phyloP scores from a whole-genome alignment of 2,888 invertebrate genomes.

The Pyrrhia umbra region DNA sequence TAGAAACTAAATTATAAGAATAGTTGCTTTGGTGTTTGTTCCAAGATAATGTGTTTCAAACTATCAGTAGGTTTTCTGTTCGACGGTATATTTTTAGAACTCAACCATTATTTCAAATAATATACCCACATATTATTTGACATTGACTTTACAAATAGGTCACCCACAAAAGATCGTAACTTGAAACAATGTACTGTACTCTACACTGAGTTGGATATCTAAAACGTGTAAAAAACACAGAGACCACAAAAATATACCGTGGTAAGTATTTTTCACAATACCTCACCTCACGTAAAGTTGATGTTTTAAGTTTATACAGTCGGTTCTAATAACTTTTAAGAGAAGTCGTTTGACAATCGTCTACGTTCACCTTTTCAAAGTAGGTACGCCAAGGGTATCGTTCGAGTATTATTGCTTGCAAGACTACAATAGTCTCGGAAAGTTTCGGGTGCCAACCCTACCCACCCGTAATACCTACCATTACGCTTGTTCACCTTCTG shows the following conservation, averaged over 20 bases:
- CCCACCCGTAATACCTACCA: constrained; percentile 57
- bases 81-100: too few relatives aligned
- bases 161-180: too few relatives aligned
- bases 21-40: too few relatives aligned
- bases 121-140: too few relatives aligned
- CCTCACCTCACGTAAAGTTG: constrained; percentile 2
- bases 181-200: too few relatives aligned
- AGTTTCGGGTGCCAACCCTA: constrained; percentile 63
- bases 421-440: constrained; percentile 65
- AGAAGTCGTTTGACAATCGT: constrained; percentile 65
- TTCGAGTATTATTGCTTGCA: constrained; percentile 70
- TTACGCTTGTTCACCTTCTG: constrained; percentile 62
- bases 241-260: too few relatives aligned
- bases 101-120: too few relatives aligned
- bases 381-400: constrained; percentile 68
- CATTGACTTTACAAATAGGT: too few relatives aligned
- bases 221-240: too few relatives aligned
- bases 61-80: too few relatives aligned
- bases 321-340: constrained; percentile 67
- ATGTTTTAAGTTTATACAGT: constrained; percentile 24
- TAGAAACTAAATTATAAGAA: constrained; percentile 25
- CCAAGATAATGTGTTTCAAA: too few relatives aligned
- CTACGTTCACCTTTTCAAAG: constrained; percentile 68
- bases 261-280: neutral
- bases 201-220: too few relatives aligned